Evolutionary conservation across 2,113 vertebrate genomes (phyloP).

Genomic region (Oryzias curvinotus): DNA sequence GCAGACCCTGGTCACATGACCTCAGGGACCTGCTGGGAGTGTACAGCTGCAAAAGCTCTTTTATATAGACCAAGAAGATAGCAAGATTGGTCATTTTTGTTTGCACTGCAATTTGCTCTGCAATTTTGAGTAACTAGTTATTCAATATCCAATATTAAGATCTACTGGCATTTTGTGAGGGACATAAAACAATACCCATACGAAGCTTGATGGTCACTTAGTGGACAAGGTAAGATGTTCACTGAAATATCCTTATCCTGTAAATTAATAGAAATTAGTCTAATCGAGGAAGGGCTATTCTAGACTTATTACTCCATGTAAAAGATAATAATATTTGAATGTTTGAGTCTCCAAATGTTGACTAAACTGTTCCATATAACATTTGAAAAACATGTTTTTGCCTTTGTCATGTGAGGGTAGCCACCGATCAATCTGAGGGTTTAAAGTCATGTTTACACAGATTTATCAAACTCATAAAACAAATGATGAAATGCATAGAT

Average conservation of each 20-base stretch:
- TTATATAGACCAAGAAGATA: no score
- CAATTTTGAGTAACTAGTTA: neutral
- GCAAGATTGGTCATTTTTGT: no score
- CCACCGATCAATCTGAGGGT: neutral
- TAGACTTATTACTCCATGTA: neutral
- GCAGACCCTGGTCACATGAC: no score
- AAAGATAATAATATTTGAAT: neutral
- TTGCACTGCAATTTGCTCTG: no score
- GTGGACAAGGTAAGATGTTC: neutral
- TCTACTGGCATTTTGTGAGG: neutral
- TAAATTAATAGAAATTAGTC: neutral
- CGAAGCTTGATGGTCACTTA: neutral
- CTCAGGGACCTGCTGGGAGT: no score
- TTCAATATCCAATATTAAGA: neutral
- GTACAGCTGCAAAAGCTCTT: no score
- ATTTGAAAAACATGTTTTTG: neutral
- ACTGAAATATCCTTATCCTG: neutral
- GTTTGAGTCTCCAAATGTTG: neutral
- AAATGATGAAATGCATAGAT: no score
- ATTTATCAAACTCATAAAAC: no score
- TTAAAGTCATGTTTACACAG: neutral
- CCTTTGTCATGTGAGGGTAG: neutral
- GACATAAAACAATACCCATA: neutral
- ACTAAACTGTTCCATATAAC: neutral
- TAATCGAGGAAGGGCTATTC: neutral